A percentile compares a stretch with the other conserved stretches of the same genome.
Conservation (phyloP, 1,140 invertebrate genomes). For the Pseudomyrmex gracilis region DNA sequence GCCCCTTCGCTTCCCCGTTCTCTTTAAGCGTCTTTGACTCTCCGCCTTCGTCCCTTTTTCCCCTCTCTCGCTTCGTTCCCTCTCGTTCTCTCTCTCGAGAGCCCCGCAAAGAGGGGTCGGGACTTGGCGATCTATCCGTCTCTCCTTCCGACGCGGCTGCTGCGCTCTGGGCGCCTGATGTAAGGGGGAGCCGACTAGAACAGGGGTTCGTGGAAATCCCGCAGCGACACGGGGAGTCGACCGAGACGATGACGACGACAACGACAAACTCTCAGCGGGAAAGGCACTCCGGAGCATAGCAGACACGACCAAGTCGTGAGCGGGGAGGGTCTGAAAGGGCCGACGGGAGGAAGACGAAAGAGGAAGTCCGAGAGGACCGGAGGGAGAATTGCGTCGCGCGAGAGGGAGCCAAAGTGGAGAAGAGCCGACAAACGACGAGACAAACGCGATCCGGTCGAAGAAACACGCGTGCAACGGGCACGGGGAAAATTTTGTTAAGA, state of each 20-base stretch:
- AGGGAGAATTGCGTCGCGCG: constrained; percentile 27
- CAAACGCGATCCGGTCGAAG: constrained; percentile 54
- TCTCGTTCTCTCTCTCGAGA: constrained; percentile 8
- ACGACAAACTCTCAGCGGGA: constrained; percentile 67
- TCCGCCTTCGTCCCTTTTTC: background rate
- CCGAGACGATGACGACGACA: constrained; percentile 61
- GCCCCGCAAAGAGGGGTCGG: constrained; percentile 9
- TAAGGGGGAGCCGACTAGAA: constrained; percentile 72
- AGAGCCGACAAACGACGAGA: constrained; percentile 43
- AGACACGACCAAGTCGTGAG: background rate
- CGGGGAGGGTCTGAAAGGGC: constrained; percentile 24
- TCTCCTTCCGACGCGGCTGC: constrained; percentile 18
- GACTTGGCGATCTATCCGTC: constrained; percentile 52
- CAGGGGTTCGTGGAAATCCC: constrained; percentile 77
- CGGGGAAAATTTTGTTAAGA: constrained; percentile 3
- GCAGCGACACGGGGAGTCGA: constrained; percentile 62
- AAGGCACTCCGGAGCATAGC: constrained; percentile 35
- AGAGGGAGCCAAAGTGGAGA: constrained; percentile 54
- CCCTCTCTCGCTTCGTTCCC: constrained; percentile 1
- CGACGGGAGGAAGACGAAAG: constrained; percentile 51
- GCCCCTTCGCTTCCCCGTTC: background rate
- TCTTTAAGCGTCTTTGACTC: constrained; percentile 37
- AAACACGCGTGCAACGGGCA: constrained; percentile 23
- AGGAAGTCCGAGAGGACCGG: constrained; percentile 7
- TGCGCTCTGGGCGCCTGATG: constrained; percentile 69